Percentiles rank a stretch among this genome's conserved stretches.
Conservation (phyloP, 2,888 invertebrate species). For the Metellina segmentata region DNA sequence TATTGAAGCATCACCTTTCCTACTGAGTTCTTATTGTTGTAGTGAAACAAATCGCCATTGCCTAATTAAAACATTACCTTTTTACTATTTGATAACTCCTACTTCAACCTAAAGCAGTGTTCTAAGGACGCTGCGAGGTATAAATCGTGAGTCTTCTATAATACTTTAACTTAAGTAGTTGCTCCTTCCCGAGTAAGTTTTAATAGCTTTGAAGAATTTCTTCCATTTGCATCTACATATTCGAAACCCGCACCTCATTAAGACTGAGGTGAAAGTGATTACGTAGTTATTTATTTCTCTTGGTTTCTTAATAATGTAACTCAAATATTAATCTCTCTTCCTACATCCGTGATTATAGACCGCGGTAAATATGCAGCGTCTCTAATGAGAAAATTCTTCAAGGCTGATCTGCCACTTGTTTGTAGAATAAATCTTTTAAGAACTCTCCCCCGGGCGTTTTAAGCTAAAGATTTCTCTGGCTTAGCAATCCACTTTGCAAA, state of each 20-base stretch:
- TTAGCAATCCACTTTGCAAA: background rate
- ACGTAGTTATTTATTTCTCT: background rate
- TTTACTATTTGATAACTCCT: background rate
- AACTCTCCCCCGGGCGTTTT: background rate
- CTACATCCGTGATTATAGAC: background rate
- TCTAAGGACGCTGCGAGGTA: background rate
- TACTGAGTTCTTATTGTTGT: no score
- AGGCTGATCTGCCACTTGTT: background rate
- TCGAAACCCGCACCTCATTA: background rate
- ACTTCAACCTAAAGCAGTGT: background rate
- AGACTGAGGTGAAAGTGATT: background rate
- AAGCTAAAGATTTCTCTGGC: background rate
- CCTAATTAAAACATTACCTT: background rate
- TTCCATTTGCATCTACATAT: background rate
- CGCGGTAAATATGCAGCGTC: background rate
- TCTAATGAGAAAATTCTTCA: background rate
- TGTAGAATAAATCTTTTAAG: background rate
- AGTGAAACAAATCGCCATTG: background rate
- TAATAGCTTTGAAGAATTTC: background rate
- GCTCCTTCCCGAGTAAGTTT: background rate
- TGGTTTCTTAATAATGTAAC: conserved; percentile 1
- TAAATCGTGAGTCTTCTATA: background rate
- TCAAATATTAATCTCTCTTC: background rate
- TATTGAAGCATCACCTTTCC: no score
- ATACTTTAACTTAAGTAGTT: background rate